Base-by-base conservation (phyloP, 2,113 vertebrate genomes). In the Oreochromis niloticus region DNA sequence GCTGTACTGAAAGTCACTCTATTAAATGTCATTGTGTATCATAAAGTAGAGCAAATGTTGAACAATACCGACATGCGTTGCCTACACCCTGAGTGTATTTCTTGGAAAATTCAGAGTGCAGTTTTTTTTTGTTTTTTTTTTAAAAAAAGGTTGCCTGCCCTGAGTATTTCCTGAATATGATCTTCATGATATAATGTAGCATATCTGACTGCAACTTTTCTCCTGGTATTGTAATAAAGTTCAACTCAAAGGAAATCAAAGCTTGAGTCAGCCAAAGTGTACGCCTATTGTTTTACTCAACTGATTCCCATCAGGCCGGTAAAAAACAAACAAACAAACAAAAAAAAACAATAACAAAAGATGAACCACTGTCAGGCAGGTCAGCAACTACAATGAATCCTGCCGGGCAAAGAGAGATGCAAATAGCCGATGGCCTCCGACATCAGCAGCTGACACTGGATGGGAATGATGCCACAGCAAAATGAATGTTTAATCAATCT, bases 401-500 rank as follows among this genome's bases (percentile, higher is more conserved):
- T 27, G 73, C 13, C 22, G 36, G 75, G 57, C 75, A 82, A 19
- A 30, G 63, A 34, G 78, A 17, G 84, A 41, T 12, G 81, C 12
- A 46, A 6, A 46, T 66, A 86, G 81, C 48, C 82, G 82, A 86
- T 81, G 91, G 90, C 91, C 92, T 92, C 80, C 85, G 46, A 84
- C 89, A 89, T 46, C 52, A 56, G 90, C 81, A 86, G 86, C 80
- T 88, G 50, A 73, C 73, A 80, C 63, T n/a, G 30, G 68, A 86
- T 63, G 75, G 81, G 50, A 34, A 39, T 2, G 59, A 83, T 80
- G 81, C 63, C 43, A 57, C 16, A 32, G 73, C 73, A 78, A 78
- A 52, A 52, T 16, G 3, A 32, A 30, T 50, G 43, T 50, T 78
- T 78, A 78, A 19, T 30, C 71, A 78, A 30, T 48, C 43, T 78